phyloP scores from a whole-genome alignment of 2,888 invertebrate species.

The Nephrotoma flavescens region DNA sequence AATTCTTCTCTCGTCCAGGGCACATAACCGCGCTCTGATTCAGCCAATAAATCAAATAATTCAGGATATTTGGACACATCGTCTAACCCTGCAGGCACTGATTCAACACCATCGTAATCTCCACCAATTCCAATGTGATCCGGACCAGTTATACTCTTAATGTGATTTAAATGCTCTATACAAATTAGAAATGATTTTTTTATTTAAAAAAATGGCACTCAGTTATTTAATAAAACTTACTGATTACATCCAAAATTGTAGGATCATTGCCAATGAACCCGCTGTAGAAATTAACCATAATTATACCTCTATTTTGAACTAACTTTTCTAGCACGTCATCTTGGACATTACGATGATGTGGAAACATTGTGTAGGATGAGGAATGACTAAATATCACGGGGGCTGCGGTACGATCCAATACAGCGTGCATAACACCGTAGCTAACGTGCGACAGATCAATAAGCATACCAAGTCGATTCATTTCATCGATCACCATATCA shows the following conservation, averaged over 20 bases:
- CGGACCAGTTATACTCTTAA: constrained; percentile 33
- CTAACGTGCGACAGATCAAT: constrained; percentile 45
- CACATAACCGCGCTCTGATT: constrained; percentile 12
- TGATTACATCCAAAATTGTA: constrained; percentile 49
- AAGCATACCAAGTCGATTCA: constrained; percentile 50
- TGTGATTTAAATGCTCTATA: constrained; percentile 37
- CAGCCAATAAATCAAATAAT: constrained; percentile 45
- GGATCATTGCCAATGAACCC: constrained; percentile 39
- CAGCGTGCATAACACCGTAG: constrained; percentile 39
- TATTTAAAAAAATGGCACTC: background rate
- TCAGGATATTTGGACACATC: constrained; percentile 56
- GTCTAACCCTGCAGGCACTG: constrained; percentile 57
- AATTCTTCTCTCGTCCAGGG: constrained; percentile 33
- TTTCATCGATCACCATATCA: constrained; percentile 36
- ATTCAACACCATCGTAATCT: constrained; percentile 38
- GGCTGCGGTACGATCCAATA: constrained; percentile 35
- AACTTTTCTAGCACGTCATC: constrained; percentile 38
- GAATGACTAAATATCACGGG: constrained; percentile 49
- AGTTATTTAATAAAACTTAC: constrained; percentile 26
- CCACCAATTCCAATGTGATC: constrained; percentile 39
- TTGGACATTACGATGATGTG: constrained; percentile 40
- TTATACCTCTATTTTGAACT: constrained; percentile 49
- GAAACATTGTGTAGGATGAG: constrained; percentile 36
- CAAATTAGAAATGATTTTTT: background rate
- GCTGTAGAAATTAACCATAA: constrained; percentile 62